Percentiles rank a stretch among this genome's conserved stretches.
These are phyloP conservation scores for Motacilla tschutschensis DNA, from an alignment of 2,113 vertebrate genomes.

Conservation along the genomic window DNA sequence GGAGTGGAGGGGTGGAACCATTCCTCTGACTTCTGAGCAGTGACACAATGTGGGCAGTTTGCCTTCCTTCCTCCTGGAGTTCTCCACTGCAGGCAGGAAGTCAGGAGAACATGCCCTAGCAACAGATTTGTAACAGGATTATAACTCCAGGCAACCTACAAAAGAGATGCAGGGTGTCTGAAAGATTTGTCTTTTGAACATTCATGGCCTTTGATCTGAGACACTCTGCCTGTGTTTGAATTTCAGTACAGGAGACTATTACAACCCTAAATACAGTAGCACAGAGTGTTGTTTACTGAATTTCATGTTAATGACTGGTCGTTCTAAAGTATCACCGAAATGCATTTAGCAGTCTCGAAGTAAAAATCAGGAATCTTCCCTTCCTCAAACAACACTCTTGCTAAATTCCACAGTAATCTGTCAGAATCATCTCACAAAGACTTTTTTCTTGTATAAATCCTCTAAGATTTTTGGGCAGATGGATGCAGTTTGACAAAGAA, in stretches of 20 bases:
- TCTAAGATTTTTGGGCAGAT: not conserved
- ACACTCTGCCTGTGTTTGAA: not conserved
- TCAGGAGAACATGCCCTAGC: not conserved
- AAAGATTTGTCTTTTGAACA: not conserved
- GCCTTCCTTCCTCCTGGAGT: not conserved
- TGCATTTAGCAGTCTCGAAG: not conserved
- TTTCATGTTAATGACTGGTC: not conserved
- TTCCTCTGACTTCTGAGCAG: not conserved
- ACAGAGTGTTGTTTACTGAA: not conserved
- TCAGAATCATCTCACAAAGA: not conserved
- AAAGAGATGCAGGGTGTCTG: not conserved
- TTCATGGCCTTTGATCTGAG: not conserved
- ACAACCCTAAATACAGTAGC: not conserved
- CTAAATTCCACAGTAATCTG: not conserved
- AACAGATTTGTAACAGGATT: not conserved
- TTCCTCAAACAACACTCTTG: not conserved
- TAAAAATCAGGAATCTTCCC: not conserved
- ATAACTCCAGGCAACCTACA: not conserved
- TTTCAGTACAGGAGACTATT: not conserved
- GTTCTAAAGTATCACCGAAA: not conserved
- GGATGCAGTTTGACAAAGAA: not conserved
- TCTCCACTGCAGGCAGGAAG: not conserved
- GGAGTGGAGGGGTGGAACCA: not conserved
- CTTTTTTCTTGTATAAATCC: not conserved
- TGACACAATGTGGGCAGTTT: not conserved